phyloP scores from a whole-genome alignment of 2,113 vertebrate species.

The Nerophis ophidion region DNA sequence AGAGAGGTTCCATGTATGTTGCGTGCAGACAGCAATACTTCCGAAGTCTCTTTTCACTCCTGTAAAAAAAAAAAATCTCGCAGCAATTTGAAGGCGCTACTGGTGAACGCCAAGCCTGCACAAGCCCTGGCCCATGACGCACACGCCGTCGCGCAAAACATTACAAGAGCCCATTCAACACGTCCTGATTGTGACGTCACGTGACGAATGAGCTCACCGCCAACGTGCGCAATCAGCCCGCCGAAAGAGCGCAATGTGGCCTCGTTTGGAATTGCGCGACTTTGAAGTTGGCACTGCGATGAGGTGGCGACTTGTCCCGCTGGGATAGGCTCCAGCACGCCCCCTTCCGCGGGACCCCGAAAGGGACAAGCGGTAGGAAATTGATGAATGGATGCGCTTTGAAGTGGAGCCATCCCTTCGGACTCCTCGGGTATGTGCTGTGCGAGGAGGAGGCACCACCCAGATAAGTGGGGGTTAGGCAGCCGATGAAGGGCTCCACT shows the following conservation, averaged over 20 bases:
- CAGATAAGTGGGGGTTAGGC: conserved; percentile 13
- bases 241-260: background rate
- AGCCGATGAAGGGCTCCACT: conserved; percentile 57
- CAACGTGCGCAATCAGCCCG: background rate
- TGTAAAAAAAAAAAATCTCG: conserved; percentile 22
- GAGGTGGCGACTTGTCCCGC: too few species aligned
- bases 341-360: too few species aligned
- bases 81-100: conserved; percentile 8
- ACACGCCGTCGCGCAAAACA: conserved; percentile 21
- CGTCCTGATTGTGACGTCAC: conserved; percentile 26
- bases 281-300: conserved; percentile 3
- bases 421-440: conserved; percentile 9
- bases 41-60: background rate
- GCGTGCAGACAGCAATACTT: background rate
- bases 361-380: too few species aligned
- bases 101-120: background rate
- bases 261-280: conserved; percentile 7
- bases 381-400: too few species aligned
- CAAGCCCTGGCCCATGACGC: conserved; percentile 32
- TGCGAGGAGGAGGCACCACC: conserved; percentile 12
- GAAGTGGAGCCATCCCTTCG: conserved; percentile 4
- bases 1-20: background rate
- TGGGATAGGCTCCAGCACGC: too few species aligned
- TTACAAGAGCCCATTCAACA: conserved; percentile 25
- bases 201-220: background rate